Base-by-base conservation (phyloP, 2,888 invertebrate genomes). In the Agonopterix alstromeriana region DNA sequence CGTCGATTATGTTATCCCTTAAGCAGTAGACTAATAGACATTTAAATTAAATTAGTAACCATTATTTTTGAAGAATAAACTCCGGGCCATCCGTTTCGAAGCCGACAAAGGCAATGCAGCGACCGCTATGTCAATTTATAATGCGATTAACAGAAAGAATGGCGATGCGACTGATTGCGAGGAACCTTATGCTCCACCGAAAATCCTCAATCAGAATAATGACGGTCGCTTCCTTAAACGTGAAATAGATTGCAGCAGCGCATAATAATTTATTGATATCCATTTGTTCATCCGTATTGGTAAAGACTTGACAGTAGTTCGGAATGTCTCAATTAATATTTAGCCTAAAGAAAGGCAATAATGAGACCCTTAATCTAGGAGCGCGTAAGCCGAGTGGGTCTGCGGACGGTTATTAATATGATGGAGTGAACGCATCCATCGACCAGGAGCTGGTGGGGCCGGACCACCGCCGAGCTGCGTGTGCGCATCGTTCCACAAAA, bases 321-420 rank as follows among this genome's bases (percentile, higher is more conserved):
- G 69, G 73, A 85, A 87, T 80, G 74, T 85, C 86, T 87, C 85
- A 84, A 87, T 87, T 88, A 86, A 76, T 77, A 78, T 84, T 84
- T 88, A 77, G 87, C 87, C 87, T 82, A 73, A 81, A 85, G 87
- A 82, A 73, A 86, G 67, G 63, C 64, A 68, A 67, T 88, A 87
- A 87, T 87, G 87, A 85, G 78, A 62, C 65, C 54, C 66, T 79
- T 76, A 70, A 78, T 79, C 77, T 81, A 81, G 75, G 70, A 67
- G 73, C 75, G 87, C 87, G 87, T 87, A 87, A 87, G 82, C 80
- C 83, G 74, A 86, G 87, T 87, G 78, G 68, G 80, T 73, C 67
- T 58, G 69, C 70, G 58, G 77, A 70, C 67, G 70, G 77, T 79
- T 76, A 87, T 87, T 86, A 84, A 79, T 77, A 79, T 82, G 85